A percentile compares a stretch with the other conserved stretches of the same genome.
Conservation (phyloP, 2,797 vertebrate genomes). For the Gymnocypris eckloni region DNA sequence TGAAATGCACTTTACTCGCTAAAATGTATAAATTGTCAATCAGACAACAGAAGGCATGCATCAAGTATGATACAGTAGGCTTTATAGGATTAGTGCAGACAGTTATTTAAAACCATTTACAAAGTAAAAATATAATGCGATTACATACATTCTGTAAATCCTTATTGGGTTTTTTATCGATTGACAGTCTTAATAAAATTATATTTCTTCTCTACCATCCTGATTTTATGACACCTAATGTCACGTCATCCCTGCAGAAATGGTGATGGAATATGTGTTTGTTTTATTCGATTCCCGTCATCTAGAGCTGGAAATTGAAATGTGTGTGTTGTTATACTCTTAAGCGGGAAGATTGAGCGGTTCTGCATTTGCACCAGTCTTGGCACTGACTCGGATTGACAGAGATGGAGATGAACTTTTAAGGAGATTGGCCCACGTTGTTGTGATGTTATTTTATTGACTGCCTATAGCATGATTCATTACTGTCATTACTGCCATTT, state of each 20-base stretch:
- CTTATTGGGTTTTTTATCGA: neutral
- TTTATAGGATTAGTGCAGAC: neutral
- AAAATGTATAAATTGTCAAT: neutral
- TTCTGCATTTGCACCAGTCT: slow-evolving; percentile 24
- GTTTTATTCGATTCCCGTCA: slow-evolving; percentile 32
- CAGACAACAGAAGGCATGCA: neutral
- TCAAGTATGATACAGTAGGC: neutral
- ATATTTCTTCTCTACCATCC: slow-evolving; percentile 11
- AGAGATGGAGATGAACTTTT: slow-evolving; percentile 66
- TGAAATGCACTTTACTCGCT: neutral
- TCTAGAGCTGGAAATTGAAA: slow-evolving; percentile 43
- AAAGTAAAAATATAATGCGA: too few species aligned
- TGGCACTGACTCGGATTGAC: slow-evolving; percentile 56
- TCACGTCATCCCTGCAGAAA: slow-evolving; percentile 21
- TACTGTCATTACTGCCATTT: slow-evolving; percentile 76
- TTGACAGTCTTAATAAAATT: neutral
- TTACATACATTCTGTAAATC: neutral
- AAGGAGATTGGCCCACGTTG: slow-evolving; percentile 62
- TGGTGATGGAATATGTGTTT: slow-evolving; percentile 33
- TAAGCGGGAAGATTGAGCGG: slow-evolving; percentile 49
- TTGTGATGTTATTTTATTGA: slow-evolving; percentile 66
- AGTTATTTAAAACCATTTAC: neutral
- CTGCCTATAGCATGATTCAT: slow-evolving; percentile 72
- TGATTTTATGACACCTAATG: slow-evolving; percentile 27
- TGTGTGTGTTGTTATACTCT: slow-evolving; percentile 46